Evolutionary conservation across 1,140 invertebrate genomes (phyloP).

Genomic region (Pantala flavescens): DNA sequence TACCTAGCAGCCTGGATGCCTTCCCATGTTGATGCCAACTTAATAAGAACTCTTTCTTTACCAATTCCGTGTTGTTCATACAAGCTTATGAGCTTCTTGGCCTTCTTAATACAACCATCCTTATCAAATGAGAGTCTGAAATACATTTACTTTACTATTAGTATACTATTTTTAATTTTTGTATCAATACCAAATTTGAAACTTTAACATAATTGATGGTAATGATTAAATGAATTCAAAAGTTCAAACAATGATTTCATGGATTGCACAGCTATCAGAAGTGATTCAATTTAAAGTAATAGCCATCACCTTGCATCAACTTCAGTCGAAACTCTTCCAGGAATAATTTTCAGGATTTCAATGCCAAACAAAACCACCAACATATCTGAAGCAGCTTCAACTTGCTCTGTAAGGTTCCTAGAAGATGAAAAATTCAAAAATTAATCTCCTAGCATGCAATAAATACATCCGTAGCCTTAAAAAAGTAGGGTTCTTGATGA

Average conservation of each 20-base stretch:
- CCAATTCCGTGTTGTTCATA: constrained; percentile 82
- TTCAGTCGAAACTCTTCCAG: constrained; percentile 96
- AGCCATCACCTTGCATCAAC: constrained; percentile 78
- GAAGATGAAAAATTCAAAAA: constrained; percentile 28
- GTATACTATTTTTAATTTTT: constrained; percentile 13
- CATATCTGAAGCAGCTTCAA: constrained; percentile 78
- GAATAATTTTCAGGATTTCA: constrained; percentile 96
- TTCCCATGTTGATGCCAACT: constrained; percentile 97
- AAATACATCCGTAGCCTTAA: too few species aligned
- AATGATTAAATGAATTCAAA: too few species aligned
- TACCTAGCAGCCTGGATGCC: constrained; percentile 95
- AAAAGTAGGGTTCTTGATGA: too few species aligned
- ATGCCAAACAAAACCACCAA: constrained; percentile 90
- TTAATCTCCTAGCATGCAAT: too few species aligned
- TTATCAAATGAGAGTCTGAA: constrained; percentile 88
- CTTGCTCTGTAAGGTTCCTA: constrained; percentile 57
- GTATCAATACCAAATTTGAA: neutral
- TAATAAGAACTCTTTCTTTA: constrained; percentile 92
- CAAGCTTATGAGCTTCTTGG: constrained; percentile 73
- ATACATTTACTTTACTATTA: constrained; percentile 24
- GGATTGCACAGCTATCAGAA: too few species aligned
- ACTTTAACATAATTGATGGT: too few species aligned
- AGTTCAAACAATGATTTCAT: too few species aligned
- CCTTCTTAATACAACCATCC: constrained; percentile 81
- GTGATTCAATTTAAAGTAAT: too few species aligned